Conservation (phyloP, 37 sponge, comb jelly and placozoan genomes). For the Geodia barretti region DNA sequence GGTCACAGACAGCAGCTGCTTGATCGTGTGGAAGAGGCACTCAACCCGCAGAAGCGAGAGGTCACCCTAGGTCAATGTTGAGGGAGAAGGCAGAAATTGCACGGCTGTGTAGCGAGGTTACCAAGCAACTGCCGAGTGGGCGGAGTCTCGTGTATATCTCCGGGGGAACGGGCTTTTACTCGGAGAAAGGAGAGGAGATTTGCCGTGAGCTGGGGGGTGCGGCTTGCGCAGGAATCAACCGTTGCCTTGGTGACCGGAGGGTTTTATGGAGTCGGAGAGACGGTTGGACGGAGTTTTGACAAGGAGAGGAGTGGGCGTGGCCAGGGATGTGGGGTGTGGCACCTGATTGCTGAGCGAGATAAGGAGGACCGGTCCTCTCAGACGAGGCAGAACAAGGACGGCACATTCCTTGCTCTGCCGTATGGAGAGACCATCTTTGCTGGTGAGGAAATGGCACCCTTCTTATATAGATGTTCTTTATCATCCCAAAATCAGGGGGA, state of each 20-base stretch:
- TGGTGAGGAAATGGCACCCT: conserved; percentile 37
- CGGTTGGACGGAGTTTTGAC: conserved; percentile 59
- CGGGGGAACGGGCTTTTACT: conserved; percentile 74
- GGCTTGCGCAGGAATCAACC: conserved; percentile 52
- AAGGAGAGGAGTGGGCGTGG: conserved; percentile 41
- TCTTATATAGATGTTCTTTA: no score
- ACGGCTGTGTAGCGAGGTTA: conserved; percentile 33
- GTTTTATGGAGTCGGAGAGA: conserved; percentile 85
- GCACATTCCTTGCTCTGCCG: conserved; percentile 63
- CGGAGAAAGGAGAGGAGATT: conserved; percentile 51
- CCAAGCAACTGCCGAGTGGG: conserved; percentile 23
- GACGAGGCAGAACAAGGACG: conserved; percentile 73
- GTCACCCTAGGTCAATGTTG: conserved; percentile 16
- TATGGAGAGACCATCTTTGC: conserved; percentile 78
- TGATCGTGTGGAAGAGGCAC: conserved; percentile 39
- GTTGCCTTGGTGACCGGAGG: conserved; percentile 81
- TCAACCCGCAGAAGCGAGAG: conserved; percentile 41
- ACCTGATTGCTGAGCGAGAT: conserved; percentile 67
- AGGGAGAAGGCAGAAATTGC: conserved; percentile 30
- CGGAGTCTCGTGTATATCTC: conserved; percentile 66
- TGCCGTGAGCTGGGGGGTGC: conserved; percentile 64
- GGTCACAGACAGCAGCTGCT: conserved; percentile 26
- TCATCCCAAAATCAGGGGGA: no score
- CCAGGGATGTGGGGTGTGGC: conserved; percentile 52
- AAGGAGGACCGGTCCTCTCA: conserved; percentile 66